Base-by-base conservation (phyloP, 2,888 invertebrate species). In the Chrysolina americana region DNA sequence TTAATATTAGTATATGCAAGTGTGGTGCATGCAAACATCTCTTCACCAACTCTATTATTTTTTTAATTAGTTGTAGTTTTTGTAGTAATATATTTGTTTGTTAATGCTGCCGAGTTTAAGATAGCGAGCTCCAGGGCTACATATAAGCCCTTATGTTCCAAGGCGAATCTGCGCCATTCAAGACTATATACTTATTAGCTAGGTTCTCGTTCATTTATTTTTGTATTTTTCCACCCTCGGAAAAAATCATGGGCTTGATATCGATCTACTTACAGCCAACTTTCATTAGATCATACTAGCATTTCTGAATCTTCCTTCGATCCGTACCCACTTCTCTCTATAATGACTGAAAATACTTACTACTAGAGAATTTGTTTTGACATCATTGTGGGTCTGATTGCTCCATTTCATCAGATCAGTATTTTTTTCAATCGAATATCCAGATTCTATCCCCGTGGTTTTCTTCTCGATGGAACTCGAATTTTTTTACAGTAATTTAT, bases 61-160 rank as follows among this genome's bases (percentile, higher is more conserved):
- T 86, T 83, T 85, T 83, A 81, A 84, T 86, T 87, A 87, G 87
- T 88, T 86, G 86, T 87, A 86, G 72, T 66, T 68, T 76, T 80
- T 85, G 85, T 84, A 83, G 82, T 82, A 80, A 82, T 82, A 85
- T 86, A 85, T 86, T 87, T 86, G 85, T 87, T 89, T 88, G 88
- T 88, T 88, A 86, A 88, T 88, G 89, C 89, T 89, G 89, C 89
- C 89, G 86, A 88, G 87, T 88, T 87, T 88, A 88, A 89, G 88
- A 88, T 89, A 88, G 80, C 78, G 79, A 81, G 75, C 81, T 79
- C 80, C 76, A 78, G 78, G 76, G 73, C 78, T 76, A 78, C 76
- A 81, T 80, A 79, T 79, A 79, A 76, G 76, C 80, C 76, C 72
- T 56, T 68, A 48, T 36, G 65, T 70, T 71, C 70, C 70, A 47